Evolutionary conservation across 2,113 vertebrate species (phyloP).

Genomic region (Nesoenas mayeri): DNA sequence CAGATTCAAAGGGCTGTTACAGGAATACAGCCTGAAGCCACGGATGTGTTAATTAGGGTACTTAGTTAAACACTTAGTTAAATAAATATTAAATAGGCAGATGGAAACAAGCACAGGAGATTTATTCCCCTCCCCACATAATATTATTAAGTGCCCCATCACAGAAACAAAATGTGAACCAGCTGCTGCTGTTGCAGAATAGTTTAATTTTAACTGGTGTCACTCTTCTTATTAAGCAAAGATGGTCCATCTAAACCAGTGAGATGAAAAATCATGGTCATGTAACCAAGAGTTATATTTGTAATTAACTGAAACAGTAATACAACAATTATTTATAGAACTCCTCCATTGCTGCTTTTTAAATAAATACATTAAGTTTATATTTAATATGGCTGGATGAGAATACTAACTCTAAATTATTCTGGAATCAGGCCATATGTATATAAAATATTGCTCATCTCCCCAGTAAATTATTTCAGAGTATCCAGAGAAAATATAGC

Average conservation of each 20-base stretch:
- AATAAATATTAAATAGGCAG: background rate
- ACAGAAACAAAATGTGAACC: background rate
- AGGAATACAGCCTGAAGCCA: background rate
- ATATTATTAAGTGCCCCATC: background rate
- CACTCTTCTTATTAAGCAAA: background rate
- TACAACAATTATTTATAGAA: background rate
- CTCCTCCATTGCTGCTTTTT: background rate
- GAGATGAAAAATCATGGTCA: background rate
- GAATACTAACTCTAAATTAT: background rate
- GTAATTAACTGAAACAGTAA: background rate
- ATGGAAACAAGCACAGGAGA: background rate
- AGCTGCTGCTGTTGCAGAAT: too few relatives aligned
- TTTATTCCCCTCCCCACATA: background rate
- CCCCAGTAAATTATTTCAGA: background rate
- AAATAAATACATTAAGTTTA: background rate
- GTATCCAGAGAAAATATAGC: background rate
- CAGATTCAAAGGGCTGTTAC: background rate
- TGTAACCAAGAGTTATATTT: background rate
- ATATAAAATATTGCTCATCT: background rate
- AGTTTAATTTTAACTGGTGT: background rate
- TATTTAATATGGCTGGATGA: background rate
- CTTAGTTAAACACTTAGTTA: background rate
- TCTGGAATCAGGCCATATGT: background rate
- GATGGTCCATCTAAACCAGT: background rate
- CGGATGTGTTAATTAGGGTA: background rate